Evolutionary conservation across 2,797 vertebrate genomes (phyloP).

Genomic region (Gobio occitaniae): DNA sequence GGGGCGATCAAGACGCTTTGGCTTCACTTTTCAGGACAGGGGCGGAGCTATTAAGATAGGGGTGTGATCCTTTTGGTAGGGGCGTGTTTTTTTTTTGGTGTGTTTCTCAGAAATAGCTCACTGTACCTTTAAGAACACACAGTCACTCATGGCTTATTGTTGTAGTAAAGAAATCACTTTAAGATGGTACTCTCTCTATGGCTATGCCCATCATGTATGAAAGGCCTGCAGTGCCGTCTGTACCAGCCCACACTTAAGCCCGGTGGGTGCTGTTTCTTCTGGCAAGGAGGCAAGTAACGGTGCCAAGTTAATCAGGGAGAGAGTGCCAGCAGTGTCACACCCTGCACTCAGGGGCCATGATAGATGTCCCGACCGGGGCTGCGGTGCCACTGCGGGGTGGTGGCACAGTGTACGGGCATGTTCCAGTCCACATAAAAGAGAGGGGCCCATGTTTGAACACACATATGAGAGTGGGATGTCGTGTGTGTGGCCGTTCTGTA

Average conservation of each 20-base stretch:
- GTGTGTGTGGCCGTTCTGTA: constrained; percentile 65
- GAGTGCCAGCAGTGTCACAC: constrained; percentile 75
- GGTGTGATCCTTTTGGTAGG: background rate
- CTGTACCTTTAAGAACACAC: background rate
- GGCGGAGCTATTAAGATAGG: background rate
- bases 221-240: background rate
- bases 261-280: constrained; percentile 68
- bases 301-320: constrained; percentile 83
- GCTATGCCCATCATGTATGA: constrained; percentile 5
- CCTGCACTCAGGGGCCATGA: constrained; percentile 66
- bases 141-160: background rate
- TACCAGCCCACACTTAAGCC: constrained; percentile 9
- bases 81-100: background rate
- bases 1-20: no score
- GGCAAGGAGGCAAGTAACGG: constrained; percentile 66
- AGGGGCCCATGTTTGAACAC: constrained; percentile 21
- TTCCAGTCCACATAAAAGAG: constrained; percentile 29
- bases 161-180: background rate
- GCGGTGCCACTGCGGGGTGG: constrained; percentile 65
- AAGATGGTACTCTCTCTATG: background rate
- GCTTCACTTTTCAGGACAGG: background rate
- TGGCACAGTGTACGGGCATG: constrained; percentile 30
- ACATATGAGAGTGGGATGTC: constrained; percentile 33
- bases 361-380: constrained; percentile 70
- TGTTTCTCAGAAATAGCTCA: background rate